These are phyloP conservation scores for Drosophila gaucha DNA, from an alignment of 2,888 invertebrate species.

Conservation along the genomic window DNA sequence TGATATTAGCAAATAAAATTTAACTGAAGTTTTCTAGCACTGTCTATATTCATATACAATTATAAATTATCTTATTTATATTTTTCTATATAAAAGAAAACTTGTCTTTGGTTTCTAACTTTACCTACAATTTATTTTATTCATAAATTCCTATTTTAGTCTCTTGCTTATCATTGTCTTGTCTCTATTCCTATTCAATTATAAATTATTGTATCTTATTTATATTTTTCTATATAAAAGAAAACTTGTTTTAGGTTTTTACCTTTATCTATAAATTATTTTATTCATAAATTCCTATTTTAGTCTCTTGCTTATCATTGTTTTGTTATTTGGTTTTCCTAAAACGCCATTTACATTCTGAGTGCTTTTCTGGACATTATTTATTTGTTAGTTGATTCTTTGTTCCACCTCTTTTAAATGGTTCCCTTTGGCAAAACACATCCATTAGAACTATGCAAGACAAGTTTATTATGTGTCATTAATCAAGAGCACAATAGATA, in stretches of 20 bases:
- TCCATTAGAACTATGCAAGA: slow-evolving; percentile 22
- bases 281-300: background rate
- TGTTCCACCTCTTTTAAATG: slow-evolving; percentile 1
- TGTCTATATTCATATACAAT: too few species aligned
- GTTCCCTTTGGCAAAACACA: slow-evolving; percentile 21
- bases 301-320: slow-evolving; percentile 4
- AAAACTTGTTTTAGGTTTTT: too few species aligned
- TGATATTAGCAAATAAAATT: too few species aligned
- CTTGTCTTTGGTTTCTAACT: too few species aligned
- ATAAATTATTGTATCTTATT: too few species aligned
- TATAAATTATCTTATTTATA: too few species aligned
- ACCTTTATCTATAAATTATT: background rate
- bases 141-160: too few species aligned
- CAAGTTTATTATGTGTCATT: slow-evolving; percentile 47
- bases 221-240: background rate
- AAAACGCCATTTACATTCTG: slow-evolving; percentile 28
- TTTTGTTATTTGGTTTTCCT: slow-evolving; percentile 2
- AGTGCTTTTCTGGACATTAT: slow-evolving; percentile 33
- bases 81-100: too few species aligned
- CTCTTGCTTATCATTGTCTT: too few species aligned
- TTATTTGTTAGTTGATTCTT: slow-evolving; percentile 7
- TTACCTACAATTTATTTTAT: too few species aligned
- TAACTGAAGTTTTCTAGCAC: too few species aligned
- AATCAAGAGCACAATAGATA: slow-evolving; percentile 48
- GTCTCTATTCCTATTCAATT: too few species aligned